Percentiles rank a stretch among this genome's conserved stretches.
These are phyloP conservation scores for Taphrorychus bicolor DNA, from an alignment of 2,888 invertebrate genomes.

Conservation along the genomic window DNA sequence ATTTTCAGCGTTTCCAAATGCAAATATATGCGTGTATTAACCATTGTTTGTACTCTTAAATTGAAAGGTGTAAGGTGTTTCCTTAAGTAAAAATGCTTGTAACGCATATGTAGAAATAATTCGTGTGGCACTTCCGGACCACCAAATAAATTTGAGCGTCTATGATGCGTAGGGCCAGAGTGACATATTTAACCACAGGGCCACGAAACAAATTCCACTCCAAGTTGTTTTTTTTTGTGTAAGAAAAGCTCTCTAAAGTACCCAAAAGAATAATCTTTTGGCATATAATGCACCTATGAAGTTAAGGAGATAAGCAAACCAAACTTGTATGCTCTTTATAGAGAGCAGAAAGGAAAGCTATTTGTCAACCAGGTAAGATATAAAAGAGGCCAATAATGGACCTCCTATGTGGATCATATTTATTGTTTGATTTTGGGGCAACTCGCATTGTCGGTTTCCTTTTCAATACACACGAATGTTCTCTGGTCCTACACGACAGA, in stretches of 20 bases:
- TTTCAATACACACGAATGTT: slow-evolving; percentile 21
- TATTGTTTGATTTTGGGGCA: slow-evolving; percentile 29
- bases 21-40: slow-evolving; percentile 28
- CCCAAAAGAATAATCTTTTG: background rate
- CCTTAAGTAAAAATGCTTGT: slow-evolving; percentile 26
- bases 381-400: slow-evolving; percentile 20
- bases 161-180: background rate
- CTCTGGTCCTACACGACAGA: slow-evolving; percentile 22
- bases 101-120: slow-evolving; percentile 6
- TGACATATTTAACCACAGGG: background rate
- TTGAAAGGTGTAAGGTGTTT: slow-evolving; percentile 32
- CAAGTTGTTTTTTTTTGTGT: background rate
- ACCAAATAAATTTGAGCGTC: background rate
- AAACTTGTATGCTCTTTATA: slow-evolving; percentile 23
- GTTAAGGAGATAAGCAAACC: slow-evolving; percentile 30
- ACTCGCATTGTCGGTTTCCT: slow-evolving; percentile 17
- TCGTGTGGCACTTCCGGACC: slow-evolving; percentile 3
- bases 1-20: slow-evolving; percentile 20
- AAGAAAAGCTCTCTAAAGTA: background rate
- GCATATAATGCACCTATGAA: background rate
- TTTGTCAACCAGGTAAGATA: slow-evolving; percentile 35
- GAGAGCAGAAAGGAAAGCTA: slow-evolving; percentile 21
- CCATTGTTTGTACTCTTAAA: slow-evolving; percentile 30
- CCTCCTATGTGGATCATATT: slow-evolving; percentile 25
- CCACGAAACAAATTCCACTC: background rate